Evolutionary conservation across 2,797 vertebrate genomes (phyloP).

Genomic region (Lagocephalus sceleratus): DNA sequence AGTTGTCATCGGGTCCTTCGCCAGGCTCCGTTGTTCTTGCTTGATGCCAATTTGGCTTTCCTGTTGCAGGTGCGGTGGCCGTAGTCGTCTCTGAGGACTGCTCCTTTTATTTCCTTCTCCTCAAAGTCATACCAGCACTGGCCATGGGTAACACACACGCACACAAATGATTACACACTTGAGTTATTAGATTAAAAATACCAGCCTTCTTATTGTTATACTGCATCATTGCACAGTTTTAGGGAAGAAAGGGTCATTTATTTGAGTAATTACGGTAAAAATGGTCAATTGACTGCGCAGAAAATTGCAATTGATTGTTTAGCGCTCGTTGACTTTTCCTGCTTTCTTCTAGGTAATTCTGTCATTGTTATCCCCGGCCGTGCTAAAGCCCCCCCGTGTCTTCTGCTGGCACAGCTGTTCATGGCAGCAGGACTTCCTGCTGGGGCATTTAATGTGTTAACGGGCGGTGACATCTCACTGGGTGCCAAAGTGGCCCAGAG

Average conservation of each 20-base stretch:
- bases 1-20: too few species aligned
- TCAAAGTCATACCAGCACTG: slow-evolving; percentile 83
- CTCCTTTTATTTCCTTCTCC: slow-evolving; percentile 78
- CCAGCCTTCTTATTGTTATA: too few species aligned
- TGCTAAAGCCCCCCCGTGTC: slow-evolving; percentile 61
- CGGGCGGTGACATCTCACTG: slow-evolving; percentile 67
- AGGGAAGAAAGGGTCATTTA: too few species aligned
- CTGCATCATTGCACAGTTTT: too few species aligned
- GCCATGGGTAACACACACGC: slow-evolving; percentile 80
- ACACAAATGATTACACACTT: not conserved
- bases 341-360: slow-evolving; percentile 77
- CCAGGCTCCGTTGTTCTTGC: too few species aligned
- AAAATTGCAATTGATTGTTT: not conserved
- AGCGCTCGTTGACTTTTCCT: not conserved
- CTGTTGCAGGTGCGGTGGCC: slow-evolving; percentile 77
- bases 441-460: slow-evolving; percentile 82
- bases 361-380: slow-evolving; percentile 78
- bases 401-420: slow-evolving; percentile 84
- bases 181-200: too few species aligned
- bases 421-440: slow-evolving; percentile 75
- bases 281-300: too few species aligned
- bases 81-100: slow-evolving; percentile 78
- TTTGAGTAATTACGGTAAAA: too few species aligned
- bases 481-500: slow-evolving; percentile 67
- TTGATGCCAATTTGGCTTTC: not conserved